Conservation (phyloP, 1,140 invertebrate genomes). For the Tetragonula clypearis region DNA sequence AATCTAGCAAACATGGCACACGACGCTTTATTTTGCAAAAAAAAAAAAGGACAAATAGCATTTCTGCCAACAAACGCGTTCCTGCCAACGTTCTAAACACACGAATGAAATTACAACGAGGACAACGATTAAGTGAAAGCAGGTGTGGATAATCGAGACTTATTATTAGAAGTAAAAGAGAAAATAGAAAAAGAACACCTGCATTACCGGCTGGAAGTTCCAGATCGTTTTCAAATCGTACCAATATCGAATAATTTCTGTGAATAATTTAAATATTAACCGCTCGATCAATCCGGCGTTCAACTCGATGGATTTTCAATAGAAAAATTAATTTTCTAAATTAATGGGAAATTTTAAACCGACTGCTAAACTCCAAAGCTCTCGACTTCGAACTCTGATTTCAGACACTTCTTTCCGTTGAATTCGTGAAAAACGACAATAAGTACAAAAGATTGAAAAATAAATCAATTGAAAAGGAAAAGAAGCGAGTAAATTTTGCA, state of each 20-base stretch:
- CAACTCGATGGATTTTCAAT: background rate
- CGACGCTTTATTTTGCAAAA: background rate
- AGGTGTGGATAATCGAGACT: background rate
- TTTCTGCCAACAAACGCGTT: background rate
- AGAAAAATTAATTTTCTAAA: background rate
- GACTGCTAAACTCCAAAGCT: background rate
- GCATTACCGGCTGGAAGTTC: too few relatives aligned
- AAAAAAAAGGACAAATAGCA: background rate
- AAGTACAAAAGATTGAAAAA: background rate
- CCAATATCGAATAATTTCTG: too few relatives aligned
- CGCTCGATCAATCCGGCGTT: background rate
- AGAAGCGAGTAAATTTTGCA: background rate
- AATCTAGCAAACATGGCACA: background rate
- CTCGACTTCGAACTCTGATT: background rate
- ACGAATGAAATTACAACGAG: background rate
- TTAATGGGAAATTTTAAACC: background rate
- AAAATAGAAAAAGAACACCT: too few relatives aligned
- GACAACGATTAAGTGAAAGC: background rate
- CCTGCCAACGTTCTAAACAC: background rate
- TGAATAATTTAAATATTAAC: too few relatives aligned
- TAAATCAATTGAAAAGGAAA: too few relatives aligned
- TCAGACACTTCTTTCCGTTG: too few relatives aligned
- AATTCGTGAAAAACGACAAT: background rate
- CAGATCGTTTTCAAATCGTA: too few relatives aligned
- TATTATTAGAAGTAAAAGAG: background rate